Conservation (phyloP, 1,140 invertebrate genomes). For the Glossosoma conforme region DNA sequence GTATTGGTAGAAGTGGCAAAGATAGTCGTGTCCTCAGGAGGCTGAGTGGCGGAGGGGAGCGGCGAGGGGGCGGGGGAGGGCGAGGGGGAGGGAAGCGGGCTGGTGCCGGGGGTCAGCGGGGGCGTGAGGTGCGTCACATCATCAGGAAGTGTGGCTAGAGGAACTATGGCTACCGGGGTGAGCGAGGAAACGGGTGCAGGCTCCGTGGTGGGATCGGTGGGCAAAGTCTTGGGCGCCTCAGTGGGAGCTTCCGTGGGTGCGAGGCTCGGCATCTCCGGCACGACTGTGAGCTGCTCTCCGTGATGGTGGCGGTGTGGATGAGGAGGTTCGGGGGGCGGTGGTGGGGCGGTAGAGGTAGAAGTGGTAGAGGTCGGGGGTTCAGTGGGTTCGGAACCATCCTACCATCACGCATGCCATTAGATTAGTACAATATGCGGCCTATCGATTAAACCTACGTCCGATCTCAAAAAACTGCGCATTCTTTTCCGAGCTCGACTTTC, state of each 20-base stretch:
- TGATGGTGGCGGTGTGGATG: constrained; percentile 45
- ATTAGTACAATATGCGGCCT: constrained; percentile 23
- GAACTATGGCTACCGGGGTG: constrained; percentile 9
- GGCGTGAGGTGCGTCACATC: constrained; percentile 5
- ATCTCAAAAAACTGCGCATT: constrained; percentile 6
- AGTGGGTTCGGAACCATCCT: constrained; percentile 35
- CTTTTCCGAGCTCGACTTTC: constrained; percentile 21
- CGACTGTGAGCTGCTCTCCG: constrained; percentile 31
- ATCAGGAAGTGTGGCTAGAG: constrained; percentile 6
- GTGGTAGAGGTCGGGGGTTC: constrained; percentile 11
- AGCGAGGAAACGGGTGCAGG: constrained; percentile 17
- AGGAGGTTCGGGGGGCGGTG: constrained; percentile 27
- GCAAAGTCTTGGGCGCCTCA: constrained; percentile 7
- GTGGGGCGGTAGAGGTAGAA: constrained; percentile 24
- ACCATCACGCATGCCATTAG: constrained; percentile 36
- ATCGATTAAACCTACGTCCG: constrained; percentile 1
- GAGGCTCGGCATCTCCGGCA: not conserved
- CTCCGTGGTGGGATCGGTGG: constrained; percentile 29
- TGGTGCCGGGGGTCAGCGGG: constrained; percentile 5
- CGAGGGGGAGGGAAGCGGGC: constrained; percentile 10
- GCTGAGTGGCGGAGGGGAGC: constrained; percentile 30
- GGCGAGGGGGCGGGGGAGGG: constrained; percentile 12
- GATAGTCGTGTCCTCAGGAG: constrained; percentile 38
- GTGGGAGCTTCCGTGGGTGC: constrained; percentile 4
- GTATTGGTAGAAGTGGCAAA: constrained; percentile 43